Conservation (phyloP, 2,113 vertebrate genomes). For the Thryonomys swinderianus region DNA sequence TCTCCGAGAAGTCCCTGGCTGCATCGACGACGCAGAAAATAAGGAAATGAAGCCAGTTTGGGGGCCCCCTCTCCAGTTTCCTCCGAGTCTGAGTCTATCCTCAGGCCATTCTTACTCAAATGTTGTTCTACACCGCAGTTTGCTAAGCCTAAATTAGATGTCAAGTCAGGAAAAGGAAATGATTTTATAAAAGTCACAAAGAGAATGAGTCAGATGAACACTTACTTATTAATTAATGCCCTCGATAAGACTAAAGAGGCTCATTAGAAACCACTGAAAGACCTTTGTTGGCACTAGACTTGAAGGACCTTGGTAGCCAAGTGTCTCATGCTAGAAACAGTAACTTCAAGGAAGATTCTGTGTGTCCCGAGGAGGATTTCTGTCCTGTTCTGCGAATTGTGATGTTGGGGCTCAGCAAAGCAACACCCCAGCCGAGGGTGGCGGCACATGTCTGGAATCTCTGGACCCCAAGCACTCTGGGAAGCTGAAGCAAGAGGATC, state of each 20-base stretch:
- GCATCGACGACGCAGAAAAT: background rate
- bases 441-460: background rate
- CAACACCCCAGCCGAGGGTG: background rate
- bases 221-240: background rate
- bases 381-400: background rate
- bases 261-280: background rate
- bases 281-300: background rate
- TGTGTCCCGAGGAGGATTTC: background rate
- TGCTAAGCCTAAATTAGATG: conserved; percentile 15
- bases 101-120: background rate
- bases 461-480: background rate
- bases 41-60: background rate
- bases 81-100: background rate
- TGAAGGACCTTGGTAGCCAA: background rate
- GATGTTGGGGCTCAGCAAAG: background rate
- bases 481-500: background rate
- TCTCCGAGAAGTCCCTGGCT: background rate
- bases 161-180: background rate
- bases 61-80: background rate
- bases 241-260: background rate
- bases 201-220: background rate
- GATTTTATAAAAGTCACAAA: background rate
- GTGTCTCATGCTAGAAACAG: background rate
- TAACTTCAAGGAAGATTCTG: background rate
- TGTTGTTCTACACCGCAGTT: background rate